A percentile compares a stretch with the other conserved stretches of the same genome.
phyloP scores from a whole-genome alignment of 1,140 invertebrate genomes.

The Diachasma alloeum region DNA sequence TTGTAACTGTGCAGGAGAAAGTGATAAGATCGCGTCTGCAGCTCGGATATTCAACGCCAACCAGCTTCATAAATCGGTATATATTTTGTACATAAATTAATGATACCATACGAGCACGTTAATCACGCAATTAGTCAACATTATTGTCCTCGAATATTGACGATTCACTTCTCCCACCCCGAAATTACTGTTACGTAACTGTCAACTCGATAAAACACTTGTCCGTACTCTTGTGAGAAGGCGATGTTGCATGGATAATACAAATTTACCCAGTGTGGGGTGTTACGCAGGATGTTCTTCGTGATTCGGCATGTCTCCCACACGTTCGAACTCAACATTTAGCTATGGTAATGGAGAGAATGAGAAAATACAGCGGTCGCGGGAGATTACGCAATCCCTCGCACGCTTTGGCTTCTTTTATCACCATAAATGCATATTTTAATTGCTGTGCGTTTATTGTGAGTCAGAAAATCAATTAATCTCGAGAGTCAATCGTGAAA shows the following conservation, averaged over 20 bases:
- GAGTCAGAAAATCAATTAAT: too few relatives aligned
- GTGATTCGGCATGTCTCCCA: conserved; percentile 9
- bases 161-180: neutral
- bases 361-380: neutral
- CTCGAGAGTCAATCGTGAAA: too few relatives aligned
- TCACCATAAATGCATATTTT: neutral
- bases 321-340: neutral
- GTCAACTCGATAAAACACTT: neutral
- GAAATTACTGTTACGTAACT: neutral
- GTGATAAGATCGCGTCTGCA: conserved; percentile 62
- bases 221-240: neutral
- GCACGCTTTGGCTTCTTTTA: neutral
- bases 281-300: conserved; percentile 1
- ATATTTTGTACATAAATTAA: conserved; percentile 12
- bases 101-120: too few relatives aligned
- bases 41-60: conserved; percentile 63
- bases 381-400: neutral
- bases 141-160: neutral
- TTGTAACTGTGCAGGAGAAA: conserved; percentile 63
- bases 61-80: conserved; percentile 63
- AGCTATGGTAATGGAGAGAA: neutral
- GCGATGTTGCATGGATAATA: neutral
- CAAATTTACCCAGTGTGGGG: neutral
- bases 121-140: neutral
- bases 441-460: too few relatives aligned